A percentile compares a stretch with the other conserved stretches of the same genome.
These are phyloP conservation scores for Drosophila pectinifera DNA, from an alignment of 1,140 invertebrate genomes.

Conservation along the genomic window DNA sequence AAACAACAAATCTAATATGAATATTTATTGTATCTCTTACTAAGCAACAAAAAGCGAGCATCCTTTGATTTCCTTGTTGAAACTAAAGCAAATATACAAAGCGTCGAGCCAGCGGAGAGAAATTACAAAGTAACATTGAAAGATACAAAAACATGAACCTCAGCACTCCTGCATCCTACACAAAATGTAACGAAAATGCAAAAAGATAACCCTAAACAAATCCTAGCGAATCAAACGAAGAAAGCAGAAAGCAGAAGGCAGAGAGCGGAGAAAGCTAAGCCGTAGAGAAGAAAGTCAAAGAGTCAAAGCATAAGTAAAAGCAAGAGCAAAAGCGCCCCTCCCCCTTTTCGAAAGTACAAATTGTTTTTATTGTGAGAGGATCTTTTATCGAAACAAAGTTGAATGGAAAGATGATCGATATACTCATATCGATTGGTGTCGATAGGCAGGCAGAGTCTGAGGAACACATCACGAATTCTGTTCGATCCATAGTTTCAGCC, in stretches of 20 bases:
- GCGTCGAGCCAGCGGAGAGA: constrained; percentile 61
- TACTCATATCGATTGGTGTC: constrained; percentile 21
- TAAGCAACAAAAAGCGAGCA: constrained; percentile 43
- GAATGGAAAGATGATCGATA: constrained; percentile 51
- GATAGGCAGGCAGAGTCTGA: constrained; percentile 46
- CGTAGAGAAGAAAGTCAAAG: constrained; percentile 41
- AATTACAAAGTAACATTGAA: constrained; percentile 82
- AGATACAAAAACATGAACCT: constrained; percentile 85
- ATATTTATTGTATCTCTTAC: constrained; percentile 73
- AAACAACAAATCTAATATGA: constrained; percentile 34
- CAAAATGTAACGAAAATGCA: constrained; percentile 70
- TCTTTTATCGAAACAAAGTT: constrained; percentile 72
- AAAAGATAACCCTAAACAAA: constrained; percentile 67
- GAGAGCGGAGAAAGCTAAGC: constrained; percentile 27
- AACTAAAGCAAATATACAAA: constrained; percentile 82
- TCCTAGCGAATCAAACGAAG: constrained; percentile 67
- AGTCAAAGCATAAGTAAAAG: constrained; percentile 39
- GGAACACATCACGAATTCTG: constrained; percentile 38
- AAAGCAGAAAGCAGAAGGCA: constrained; percentile 37
- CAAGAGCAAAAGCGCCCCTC: constrained; percentile 77
- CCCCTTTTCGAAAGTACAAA: constrained; percentile 85
- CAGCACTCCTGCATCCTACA: constrained; percentile 85
- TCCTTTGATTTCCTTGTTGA: constrained; percentile 78
- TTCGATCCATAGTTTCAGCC: constrained; percentile 53
- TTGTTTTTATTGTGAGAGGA: constrained; percentile 85